Conservation (phyloP, 2,888 invertebrate species). For the Pyrochroa serraticornis region DNA sequence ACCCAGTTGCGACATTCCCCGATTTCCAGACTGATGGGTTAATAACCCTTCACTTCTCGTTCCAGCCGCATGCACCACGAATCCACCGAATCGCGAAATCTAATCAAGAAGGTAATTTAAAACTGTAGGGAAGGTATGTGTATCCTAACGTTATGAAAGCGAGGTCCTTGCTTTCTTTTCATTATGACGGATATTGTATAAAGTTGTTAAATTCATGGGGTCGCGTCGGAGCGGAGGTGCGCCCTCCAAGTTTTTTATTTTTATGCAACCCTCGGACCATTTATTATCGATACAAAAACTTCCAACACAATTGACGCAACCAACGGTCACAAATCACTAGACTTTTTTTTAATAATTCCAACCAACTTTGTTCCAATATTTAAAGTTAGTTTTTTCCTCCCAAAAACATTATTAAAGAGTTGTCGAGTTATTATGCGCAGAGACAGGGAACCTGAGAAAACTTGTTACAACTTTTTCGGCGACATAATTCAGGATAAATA, state of each 20-base stretch:
- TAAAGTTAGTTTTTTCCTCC: background rate
- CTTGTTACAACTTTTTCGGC: background rate
- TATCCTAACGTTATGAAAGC: no score
- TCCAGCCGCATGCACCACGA: background rate
- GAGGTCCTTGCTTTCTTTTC: conserved; percentile 11
- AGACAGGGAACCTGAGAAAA: background rate
- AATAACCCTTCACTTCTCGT: background rate
- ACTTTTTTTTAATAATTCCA: background rate
- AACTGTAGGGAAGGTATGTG: conserved; percentile 1
- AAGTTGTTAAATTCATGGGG: conserved; percentile 18
- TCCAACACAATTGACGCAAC: conserved; percentile 3
- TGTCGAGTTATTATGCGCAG: background rate
- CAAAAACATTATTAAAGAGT: background rate
- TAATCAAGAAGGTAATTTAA: conserved; percentile 15
- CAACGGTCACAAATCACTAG: background rate
- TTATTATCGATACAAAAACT: conserved; percentile 14
- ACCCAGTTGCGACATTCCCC: conserved; percentile 17
- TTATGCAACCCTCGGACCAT: conserved; percentile 8
- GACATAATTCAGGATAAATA: no score
- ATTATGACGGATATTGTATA: conserved; percentile 10
- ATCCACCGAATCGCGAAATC: background rate
- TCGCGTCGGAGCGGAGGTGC: background rate
- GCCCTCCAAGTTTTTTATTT: conserved; percentile 4
- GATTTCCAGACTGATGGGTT: conserved; percentile 10
- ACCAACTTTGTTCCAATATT: background rate